These are phyloP conservation scores for Sebastes reedi DNA, from an alignment of 2,797 vertebrate species.

Conservation along the genomic window DNA sequence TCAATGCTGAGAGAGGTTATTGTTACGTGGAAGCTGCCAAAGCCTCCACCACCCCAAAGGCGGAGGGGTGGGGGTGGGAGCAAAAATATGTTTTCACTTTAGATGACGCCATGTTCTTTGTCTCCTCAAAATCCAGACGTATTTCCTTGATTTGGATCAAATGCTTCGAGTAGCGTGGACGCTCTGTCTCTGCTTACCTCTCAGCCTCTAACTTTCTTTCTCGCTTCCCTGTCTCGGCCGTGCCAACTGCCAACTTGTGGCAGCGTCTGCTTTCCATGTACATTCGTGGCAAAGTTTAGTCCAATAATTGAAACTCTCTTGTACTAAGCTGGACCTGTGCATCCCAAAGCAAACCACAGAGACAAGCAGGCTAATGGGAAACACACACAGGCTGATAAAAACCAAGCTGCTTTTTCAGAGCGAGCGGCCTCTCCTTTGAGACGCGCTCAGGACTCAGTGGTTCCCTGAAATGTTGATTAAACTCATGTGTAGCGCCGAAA, in stretches of 20 bases:
- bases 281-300: slow-evolving; percentile 66
- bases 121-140: slow-evolving; percentile 60
- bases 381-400: slow-evolving; percentile 71
- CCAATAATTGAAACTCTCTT: slow-evolving; percentile 71
- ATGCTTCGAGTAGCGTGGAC: slow-evolving; percentile 63
- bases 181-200: slow-evolving; percentile 31
- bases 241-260: slow-evolving; percentile 68
- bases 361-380: slow-evolving; percentile 76
- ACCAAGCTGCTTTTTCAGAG: slow-evolving; percentile 39
- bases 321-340: slow-evolving; percentile 70
- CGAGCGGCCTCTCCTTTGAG: slow-evolving; percentile 54
- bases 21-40: slow-evolving; percentile 71
- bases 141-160: slow-evolving; percentile 72
- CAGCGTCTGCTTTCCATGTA: slow-evolving; percentile 67
- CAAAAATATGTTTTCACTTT: slow-evolving; percentile 78
- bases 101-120: slow-evolving; percentile 70
- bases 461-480: slow-evolving; percentile 78
- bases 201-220: slow-evolving; percentile 21
- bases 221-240: slow-evolving; percentile 26
- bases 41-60: slow-evolving; percentile 66
- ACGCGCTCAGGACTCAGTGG: slow-evolving; percentile 57
- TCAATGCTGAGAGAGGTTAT: slow-evolving; percentile 68
- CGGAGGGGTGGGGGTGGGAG: slow-evolving; percentile 24
- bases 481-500: slow-evolving; percentile 71
- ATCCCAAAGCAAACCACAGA: slow-evolving; percentile 74